Evolutionary conservation across 2,113 vertebrate species (phyloP).

Genomic region (Pachypanchax playfairii): DNA sequence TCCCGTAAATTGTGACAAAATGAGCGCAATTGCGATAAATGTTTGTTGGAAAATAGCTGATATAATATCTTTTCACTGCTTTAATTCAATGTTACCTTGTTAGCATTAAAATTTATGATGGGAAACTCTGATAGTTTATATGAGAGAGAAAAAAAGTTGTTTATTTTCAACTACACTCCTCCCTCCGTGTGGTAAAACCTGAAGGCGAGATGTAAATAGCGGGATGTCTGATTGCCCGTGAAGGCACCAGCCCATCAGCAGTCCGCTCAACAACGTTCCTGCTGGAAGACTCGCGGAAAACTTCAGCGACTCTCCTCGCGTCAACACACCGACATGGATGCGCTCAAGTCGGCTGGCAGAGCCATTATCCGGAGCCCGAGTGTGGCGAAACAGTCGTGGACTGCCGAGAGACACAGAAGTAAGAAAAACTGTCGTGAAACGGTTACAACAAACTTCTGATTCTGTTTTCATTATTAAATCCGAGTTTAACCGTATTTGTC

Average conservation of each 20-base stretch:
- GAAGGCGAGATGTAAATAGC: too few species aligned
- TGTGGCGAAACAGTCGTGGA: slow-evolving; percentile 84
- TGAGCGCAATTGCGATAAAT: too few species aligned
- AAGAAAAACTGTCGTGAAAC: slow-evolving; percentile 58
- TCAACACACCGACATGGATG: slow-evolving; percentile 78
- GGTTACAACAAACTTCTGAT: too few species aligned
- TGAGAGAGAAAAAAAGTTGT: too few species aligned
- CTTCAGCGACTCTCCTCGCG: slow-evolving; percentile 6
- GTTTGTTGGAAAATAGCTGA: too few species aligned
- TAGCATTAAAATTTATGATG: too few species aligned
- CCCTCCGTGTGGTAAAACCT: too few species aligned
- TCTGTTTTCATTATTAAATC: not conserved
- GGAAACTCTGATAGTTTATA: too few species aligned
- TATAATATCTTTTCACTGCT: not conserved
- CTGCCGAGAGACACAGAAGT: slow-evolving; percentile 84
- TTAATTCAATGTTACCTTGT: not conserved
- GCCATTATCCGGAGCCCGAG: slow-evolving; percentile 88
- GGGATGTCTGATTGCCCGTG: slow-evolving; percentile 25
- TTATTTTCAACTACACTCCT: too few species aligned
- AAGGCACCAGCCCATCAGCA: slow-evolving; percentile 63
- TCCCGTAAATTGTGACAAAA: too few species aligned
- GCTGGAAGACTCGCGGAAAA: slow-evolving; percentile 1
- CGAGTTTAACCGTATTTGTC: not conserved
- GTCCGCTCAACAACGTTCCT: slow-evolving; percentile 37
- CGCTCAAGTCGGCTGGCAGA: slow-evolving; percentile 84